These are phyloP conservation scores for Diaprepes abbreviatus DNA, from an alignment of 2,888 invertebrate species.

Conservation along the genomic window DNA sequence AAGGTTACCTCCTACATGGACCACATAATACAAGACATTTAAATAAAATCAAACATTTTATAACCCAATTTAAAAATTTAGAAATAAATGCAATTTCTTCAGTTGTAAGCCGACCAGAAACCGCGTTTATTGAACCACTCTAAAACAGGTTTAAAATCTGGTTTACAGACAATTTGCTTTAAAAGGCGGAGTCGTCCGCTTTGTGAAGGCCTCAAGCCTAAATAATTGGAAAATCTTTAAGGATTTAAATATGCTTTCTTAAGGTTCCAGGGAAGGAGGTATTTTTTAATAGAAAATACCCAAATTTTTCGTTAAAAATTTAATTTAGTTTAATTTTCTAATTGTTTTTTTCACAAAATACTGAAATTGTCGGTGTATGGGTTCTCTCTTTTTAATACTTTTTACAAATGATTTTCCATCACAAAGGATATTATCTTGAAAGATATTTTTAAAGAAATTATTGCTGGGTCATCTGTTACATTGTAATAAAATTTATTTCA, in stretches of 20 bases:
- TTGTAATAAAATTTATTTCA: too few species aligned
- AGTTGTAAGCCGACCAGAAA: conserved; percentile 17
- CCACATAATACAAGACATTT: not conserved
- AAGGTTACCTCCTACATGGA: not conserved
- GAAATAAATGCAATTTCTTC: conserved; percentile 26
- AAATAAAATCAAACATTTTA: not conserved
- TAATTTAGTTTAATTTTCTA: too few species aligned
- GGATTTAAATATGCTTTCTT: conserved; percentile 11
- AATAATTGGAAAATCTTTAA: conserved; percentile 36
- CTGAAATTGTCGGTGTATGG: too few species aligned
- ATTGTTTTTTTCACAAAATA: too few species aligned
- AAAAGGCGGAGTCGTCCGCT: conserved; percentile 23
- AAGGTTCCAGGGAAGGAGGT: not conserved
- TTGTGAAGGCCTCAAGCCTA: conserved; percentile 5
- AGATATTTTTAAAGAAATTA: too few species aligned
- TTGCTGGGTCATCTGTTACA: too few species aligned
- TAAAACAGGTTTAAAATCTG: conserved; percentile 42
- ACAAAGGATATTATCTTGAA: too few species aligned
- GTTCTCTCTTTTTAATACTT: too few species aligned
- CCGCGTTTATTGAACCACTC: conserved; percentile 33
- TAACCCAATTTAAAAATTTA: conserved; percentile 9
- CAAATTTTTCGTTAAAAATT: too few species aligned
- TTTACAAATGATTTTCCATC: too few species aligned
- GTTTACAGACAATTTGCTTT: conserved; percentile 31
- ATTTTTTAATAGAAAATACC: too few species aligned